Evolutionary conservation across 2,888 invertebrate genomes (phyloP), one percentile per base, ranked within the genome.

Genomic region (Drosophila paramelanica): DNA sequence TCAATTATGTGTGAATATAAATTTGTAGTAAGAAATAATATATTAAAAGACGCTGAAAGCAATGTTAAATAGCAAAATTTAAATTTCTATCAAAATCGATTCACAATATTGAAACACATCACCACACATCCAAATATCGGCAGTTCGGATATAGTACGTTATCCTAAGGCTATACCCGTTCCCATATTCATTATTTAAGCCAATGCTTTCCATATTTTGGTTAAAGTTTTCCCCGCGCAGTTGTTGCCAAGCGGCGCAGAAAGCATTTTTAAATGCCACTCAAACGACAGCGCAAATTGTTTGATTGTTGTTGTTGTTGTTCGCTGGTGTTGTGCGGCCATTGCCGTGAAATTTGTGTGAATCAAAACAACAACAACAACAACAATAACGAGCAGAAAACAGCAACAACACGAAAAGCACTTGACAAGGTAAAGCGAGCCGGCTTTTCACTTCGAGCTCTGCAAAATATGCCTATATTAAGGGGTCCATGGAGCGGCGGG

Each of bases 311-410:
- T 23, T 58, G 58, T 39, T 53, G 58, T 39, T 53, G 45, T 46
- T 46, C 27, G 11, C 10, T 46, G 41, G 25, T 53, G 31, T 33
- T 51, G 36, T 69, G 64, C 77, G 79, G 68, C 77, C 80, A 88
- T 85, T 85, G 83, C 80, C 82, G 82, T 88, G 84, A 82, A 86
- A 86, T 83, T 83, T 86, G 84, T 83, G 81, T 88, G 89, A 83
- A 83, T 86, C 72, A 83, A 83, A 71, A 67, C 60, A 79, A 61
- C 64, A 81, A 49, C 39, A 59, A 10, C 45, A 53, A 4, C 23
- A 58, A 27, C 60, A 39, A 60, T 31, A 58, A 11, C 46, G 10
- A 31, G 33, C 33, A 4, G 33, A 11, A 33, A 51, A 25, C 53
- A 65, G 27, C 58, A 56, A 58, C 60, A 45, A 67, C 55, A 36